A percentile compares a stretch with the other conserved stretches of the same genome.
These are phyloP conservation scores for Hemibagrus wyckioides DNA, from an alignment of 2,113 vertebrate genomes.

Conservation along the genomic window DNA sequence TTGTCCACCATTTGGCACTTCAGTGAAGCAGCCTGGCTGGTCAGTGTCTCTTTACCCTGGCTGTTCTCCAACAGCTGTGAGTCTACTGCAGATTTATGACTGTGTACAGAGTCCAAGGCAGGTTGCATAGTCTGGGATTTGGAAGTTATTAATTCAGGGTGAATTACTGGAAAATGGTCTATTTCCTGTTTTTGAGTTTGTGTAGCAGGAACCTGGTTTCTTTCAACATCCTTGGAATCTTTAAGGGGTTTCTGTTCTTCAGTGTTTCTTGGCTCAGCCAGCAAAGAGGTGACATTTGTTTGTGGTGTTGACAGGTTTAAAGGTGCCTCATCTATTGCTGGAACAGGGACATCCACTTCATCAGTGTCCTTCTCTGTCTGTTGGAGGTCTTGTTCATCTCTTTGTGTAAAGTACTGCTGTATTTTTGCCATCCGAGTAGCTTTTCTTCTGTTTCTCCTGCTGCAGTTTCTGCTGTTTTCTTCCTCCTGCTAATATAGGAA, in stretches of 20 bases:
- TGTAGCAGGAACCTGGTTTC: conserved; percentile 9
- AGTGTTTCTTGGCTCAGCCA: neutral
- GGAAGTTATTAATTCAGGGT: conserved; percentile 27
- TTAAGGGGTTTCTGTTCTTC: neutral
- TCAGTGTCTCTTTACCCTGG: conserved; percentile 3
- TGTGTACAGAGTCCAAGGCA: conserved; percentile 45
- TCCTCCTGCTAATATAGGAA: conserved; percentile 63
- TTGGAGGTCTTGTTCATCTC: conserved; percentile 11
- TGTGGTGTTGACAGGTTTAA: conserved; percentile 31
- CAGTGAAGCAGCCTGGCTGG: conserved; percentile 12
- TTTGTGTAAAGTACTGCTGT: conserved; percentile 62
- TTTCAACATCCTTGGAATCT: neutral
- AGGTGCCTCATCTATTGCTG: conserved; percentile 6
- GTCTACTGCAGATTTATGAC: neutral
- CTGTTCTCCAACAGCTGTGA: conserved; percentile 26
- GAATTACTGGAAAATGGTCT: neutral
- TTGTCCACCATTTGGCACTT: conserved; percentile 21
- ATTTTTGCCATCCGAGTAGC: conserved; percentile 60
- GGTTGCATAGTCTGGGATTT: conserved; percentile 8
- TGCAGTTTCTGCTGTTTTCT: conserved; percentile 57
- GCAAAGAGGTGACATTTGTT: conserved; percentile 19
- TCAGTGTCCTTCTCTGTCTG: conserved; percentile 11
- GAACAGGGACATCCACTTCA: conserved; percentile 4
- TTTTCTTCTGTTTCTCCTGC: conserved; percentile 59
- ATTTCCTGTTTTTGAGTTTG: conserved; percentile 2